Base-by-base conservation (phyloP, 92 coral and sea anemone genomes). In the Parazoanthus swiftii region DNA sequence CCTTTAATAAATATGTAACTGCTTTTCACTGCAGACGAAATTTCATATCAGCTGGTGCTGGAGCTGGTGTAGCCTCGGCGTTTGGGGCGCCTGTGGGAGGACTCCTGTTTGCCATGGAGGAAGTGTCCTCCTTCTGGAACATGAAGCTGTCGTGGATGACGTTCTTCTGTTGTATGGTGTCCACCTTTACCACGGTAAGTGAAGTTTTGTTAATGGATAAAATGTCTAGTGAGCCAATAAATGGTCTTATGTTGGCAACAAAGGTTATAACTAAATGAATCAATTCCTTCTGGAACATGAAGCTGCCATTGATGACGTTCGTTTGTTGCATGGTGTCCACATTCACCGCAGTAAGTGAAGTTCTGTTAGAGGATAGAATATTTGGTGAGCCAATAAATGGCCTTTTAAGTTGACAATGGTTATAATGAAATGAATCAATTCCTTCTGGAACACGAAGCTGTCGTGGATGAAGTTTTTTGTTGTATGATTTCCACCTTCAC, bases 31-130 rank as follows among this genome's bases (percentile, higher is more conserved):
- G 14, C 72, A 96, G 99, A 82, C 98, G 99, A 21, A 97, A 97
- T 89, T 97, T 97, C 85, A 97, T 97, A 48, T 97, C 99, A 56
- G 99, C 99, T 43, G 99, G 99, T 35, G 99, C 98, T 25, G 99
- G 97, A 4, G 99, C 99, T 1, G 99, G 99, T 51, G 99, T 97
- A 81, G 99, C 99, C 8, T 95, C 98, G 3, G 99, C 99, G 25
- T 97, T 97, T 91, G 99, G 99, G 38, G 99, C 99, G 29, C 99
- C 99, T 46, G 99, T 97, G 15, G 99, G 99, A 59, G 99, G 99
- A 3, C 88, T 97, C 74, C 51, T 97, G 88, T 97, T 97, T 80
- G 97, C 99, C 3, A 97, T 97, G 99, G 99, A 97, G 91, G 99
- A 97, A 88, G 99, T 97, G 81, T 97, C 99, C 0, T 97, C 99